Evolutionary conservation across 23 tunicate genomes (phyloP), one percentile per base, ranked within the genome.

Genomic region (Trididemnum nubilum): DNA sequence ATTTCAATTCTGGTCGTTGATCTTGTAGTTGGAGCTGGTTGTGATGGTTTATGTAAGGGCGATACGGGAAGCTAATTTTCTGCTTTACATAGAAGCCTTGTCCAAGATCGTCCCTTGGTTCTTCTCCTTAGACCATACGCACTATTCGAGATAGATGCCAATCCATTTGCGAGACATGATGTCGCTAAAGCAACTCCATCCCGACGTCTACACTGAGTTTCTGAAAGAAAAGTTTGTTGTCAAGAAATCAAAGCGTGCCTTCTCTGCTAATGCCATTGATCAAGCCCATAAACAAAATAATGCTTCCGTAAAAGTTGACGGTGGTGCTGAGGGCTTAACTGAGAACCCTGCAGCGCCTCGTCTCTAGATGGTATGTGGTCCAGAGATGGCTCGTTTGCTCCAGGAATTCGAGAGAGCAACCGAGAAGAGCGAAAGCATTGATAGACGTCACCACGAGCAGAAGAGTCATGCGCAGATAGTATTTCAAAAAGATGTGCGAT

Each of bases 211-310:
- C 39, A 27, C 5, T 12, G n/a, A 70, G 23, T 70, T 70, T 31
- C 12, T 5, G 5, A 23, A 15, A 7, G 76, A 38, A 15, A 18
- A 34, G 22, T 70, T 70, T 31, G 38, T 31, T 30, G 37, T 70
- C 7, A 15, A 35, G 21, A 70, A 70, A 24, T 25, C 76, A 7
- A 70, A 30, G 39, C 15, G 23, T 4, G 23, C 18, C 7, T 70
- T 70, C 44, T 70, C 76, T 7, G 39, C 76, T 3, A 70, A 25
- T 3, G 37, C 76, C 3, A 21, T 70, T 35, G 38, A 70, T 31
- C 76, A 25, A 15, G 39, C 39, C 26, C 38, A 70, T 35, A 38
- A 70, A n/a, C 76, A 70, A 30, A 70, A 70, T 23, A 70, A 70
- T 35, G 44, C 39, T 5, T 25, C 2, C 22, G n/a, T 70, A 15